Evolutionary conservation across 2,888 invertebrate genomes (phyloP).

Genomic region (Caenorhabditis sinica): DNA sequence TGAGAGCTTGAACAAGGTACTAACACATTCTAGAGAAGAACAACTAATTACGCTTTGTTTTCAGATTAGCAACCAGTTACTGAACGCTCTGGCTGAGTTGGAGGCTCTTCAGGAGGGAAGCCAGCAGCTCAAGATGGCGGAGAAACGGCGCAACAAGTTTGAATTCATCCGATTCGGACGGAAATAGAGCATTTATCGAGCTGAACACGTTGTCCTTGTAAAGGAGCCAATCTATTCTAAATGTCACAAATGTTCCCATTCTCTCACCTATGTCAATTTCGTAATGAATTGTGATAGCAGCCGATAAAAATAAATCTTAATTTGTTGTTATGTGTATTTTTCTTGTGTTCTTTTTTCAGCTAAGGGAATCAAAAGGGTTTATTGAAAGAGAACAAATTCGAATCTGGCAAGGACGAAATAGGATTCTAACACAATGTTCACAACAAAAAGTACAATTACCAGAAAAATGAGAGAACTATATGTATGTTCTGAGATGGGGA

Average conservation of each 20-base stretch:
- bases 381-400: conserved; percentile 33
- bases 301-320: conserved; percentile 65
- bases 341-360: neutral
- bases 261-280: conserved; percentile 62
- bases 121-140: conserved; percentile 77
- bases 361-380: conserved; percentile 13
- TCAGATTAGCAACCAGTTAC: conserved; percentile 65
- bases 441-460: conserved; percentile 43
- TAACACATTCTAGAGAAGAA: neutral
- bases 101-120: conserved; percentile 75
- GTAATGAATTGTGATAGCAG: conserved; percentile 69
- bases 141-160: conserved; percentile 83
- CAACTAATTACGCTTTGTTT: conserved; percentile 14
- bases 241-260: conserved; percentile 44
- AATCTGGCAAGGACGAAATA: conserved; percentile 50
- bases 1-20: conserved; percentile 67
- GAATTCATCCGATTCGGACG: conserved; percentile 83
- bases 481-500: neutral
- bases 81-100: conserved; percentile 76
- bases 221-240: conserved; percentile 25
- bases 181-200: conserved; percentile 67
- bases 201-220: conserved; percentile 22
- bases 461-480: conserved; percentile 23
- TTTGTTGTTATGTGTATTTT: conserved; percentile 36
- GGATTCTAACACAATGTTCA: conserved; percentile 29